Base-by-base conservation (phyloP, 2,113 vertebrate species). In the Gymnarchus niloticus region DNA sequence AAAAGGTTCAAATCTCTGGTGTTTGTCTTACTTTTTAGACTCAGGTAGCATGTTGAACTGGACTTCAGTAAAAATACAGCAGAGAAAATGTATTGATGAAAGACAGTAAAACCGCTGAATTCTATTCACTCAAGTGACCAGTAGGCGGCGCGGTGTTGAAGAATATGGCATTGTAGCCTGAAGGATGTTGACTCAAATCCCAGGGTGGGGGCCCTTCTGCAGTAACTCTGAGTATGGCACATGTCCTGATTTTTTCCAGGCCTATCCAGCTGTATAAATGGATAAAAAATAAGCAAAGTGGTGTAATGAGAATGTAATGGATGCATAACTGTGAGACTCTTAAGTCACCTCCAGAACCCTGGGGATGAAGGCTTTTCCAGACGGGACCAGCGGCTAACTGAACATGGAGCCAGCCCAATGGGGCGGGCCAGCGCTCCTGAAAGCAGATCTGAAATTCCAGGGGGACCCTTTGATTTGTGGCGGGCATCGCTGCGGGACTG, bases 401-500 rank as follows among this genome's bases (percentile, higher is more conserved):
- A 56, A 33, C 25, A 25, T 6, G 51, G 12, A 28, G 23, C 51
- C 49, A 82, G 37, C 23, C 2, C 49, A 8, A 49, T 28, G 48
- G 80, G 51, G n/a, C 80, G 54, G 80, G 6, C 6, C 51, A 25
- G 0, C 3, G 21, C 76, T 48, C 76, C 44, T 37, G 76, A 78
- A 78, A 78, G 65, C 21, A 37, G 76, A 81, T n/a, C 77, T 1
- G 77, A 51, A 14, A 51, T 81, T 81, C 51, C 48, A 14, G 49
- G 51, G 51, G 80, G 80, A 81, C 7, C 23, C 44, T 52, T 82
- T 52, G 49, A 82, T 82, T 81, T 81, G 48, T 81, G 49, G 80
- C n/a, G 12, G 12, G 49, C 21, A 23, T 78, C 19, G 19, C 76
- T 37, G 76, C 44, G 9, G n/a, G 48, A 82, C 51, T 33, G 33